phyloP scores from a whole-genome alignment of 2,113 vertebrate species.

The Notechis scutatus region DNA sequence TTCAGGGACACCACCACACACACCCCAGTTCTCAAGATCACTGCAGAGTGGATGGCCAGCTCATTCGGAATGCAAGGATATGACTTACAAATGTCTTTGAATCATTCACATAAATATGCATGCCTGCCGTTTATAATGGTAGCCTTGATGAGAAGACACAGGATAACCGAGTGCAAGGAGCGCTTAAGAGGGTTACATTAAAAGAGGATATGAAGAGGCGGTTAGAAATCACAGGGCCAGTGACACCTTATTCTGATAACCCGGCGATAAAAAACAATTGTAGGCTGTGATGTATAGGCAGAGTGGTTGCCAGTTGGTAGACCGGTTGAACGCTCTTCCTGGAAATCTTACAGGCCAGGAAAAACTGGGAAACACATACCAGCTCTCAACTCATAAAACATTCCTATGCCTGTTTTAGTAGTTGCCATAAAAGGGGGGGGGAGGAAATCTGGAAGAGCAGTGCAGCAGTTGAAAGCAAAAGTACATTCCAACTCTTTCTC shows the following conservation, averaged over 20 bases:
- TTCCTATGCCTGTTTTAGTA: no score
- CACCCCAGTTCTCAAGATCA: constrained; percentile 46
- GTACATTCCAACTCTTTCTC: no score
- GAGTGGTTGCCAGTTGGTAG: constrained; percentile 37
- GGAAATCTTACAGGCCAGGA: constrained; percentile 12
- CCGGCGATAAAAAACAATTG: constrained; percentile 72
- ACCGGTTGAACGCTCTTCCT: constrained; percentile 48
- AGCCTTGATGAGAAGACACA: constrained; percentile 79
- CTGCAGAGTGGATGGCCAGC: constrained; percentile 66
- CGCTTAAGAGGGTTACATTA: constrained; percentile 74
- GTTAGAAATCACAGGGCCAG: constrained; percentile 77
- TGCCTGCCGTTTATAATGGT: constrained; percentile 75
- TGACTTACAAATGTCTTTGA: constrained; percentile 81
- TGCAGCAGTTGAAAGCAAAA: no score
- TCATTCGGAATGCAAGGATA: constrained; percentile 71
- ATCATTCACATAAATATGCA: constrained; percentile 79
- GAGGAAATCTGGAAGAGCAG: no score
- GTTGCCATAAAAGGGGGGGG: no score
- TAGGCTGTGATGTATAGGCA: constrained; percentile 68
- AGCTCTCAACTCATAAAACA: no score
- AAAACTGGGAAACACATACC: neutral
- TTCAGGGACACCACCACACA: constrained; percentile 35
- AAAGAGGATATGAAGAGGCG: constrained; percentile 67
- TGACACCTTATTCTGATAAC: constrained; percentile 76
- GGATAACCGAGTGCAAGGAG: constrained; percentile 71